Conservation (phyloP, 2,888 invertebrate genomes). For the Standfussiana lucernea region DNA sequence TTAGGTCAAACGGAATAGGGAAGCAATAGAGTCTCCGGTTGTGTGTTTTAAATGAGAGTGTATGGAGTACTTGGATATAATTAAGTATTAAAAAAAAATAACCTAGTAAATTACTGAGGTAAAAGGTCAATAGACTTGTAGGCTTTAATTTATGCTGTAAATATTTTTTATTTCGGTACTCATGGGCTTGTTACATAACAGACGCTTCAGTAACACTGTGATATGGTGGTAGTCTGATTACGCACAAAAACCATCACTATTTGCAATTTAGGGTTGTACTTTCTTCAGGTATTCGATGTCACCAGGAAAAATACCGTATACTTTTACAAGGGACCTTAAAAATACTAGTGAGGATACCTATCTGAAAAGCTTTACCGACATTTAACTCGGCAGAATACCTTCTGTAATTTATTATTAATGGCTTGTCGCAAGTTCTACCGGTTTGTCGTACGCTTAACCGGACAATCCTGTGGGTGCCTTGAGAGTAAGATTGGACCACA, state of each 20-base stretch:
- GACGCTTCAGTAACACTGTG: not conserved
- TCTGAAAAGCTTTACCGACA: not conserved
- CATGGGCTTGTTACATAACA: not conserved
- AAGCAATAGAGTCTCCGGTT: conserved; percentile 37
- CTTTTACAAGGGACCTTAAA: not conserved
- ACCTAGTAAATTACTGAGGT: not conserved
- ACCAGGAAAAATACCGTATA: not conserved
- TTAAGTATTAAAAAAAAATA: conserved; percentile 21
- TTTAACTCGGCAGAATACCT: not conserved
- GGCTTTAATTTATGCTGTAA: not conserved
- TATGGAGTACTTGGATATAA: conserved; percentile 3
- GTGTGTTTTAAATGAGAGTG: conserved; percentile 36
- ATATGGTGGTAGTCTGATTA: not conserved
- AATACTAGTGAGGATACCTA: not conserved
- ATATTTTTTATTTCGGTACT: not conserved
- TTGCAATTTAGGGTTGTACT: not conserved
- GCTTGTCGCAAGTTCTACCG: not conserved
- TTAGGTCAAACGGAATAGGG: conserved; percentile 49
- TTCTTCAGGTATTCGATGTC: not conserved
- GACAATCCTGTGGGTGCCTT: not conserved
- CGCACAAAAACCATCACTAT: not conserved
- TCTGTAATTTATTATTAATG: not conserved
- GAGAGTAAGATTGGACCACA: not conserved
- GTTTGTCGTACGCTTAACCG: not conserved
- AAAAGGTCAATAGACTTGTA: not conserved